Conservation (phyloP, 2,888 invertebrate species). For the Sympetrum striolatum region DNA sequence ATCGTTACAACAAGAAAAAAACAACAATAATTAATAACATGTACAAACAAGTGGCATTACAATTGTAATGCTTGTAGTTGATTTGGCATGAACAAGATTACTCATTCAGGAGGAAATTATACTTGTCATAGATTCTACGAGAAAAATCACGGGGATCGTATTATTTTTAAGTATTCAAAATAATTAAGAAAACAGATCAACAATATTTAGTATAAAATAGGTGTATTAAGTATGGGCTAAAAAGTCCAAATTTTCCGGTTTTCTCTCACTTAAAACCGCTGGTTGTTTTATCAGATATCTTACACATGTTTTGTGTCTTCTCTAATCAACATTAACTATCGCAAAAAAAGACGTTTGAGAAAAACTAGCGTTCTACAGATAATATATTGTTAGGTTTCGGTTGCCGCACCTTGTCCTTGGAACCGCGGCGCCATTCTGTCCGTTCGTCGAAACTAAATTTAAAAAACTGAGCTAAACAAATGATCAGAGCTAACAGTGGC, state of each 20-base stretch:
- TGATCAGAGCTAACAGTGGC: too few species aligned
- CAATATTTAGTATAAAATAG: constrained; percentile 35
- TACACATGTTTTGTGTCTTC: background rate
- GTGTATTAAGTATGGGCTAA: constrained; percentile 18
- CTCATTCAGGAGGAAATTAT: constrained; percentile 42
- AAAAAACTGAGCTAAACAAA: too few species aligned
- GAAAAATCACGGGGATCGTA: constrained; percentile 1
- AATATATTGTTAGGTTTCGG: background rate
- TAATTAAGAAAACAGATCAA: constrained; percentile 33
- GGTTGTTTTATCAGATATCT: background rate
- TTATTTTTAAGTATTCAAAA: background rate
- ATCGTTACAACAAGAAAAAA: constrained; percentile 12
- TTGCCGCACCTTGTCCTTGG: constrained; percentile 16
- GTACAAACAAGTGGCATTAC: constrained; percentile 42
- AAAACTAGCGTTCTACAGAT: constrained; percentile 28
- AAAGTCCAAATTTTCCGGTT: background rate
- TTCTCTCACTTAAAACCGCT: background rate
- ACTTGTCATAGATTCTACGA: constrained; percentile 24
- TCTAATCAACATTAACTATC: constrained; percentile 21
- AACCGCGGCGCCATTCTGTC: constrained; percentile 6
- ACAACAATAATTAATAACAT: constrained; percentile 41
- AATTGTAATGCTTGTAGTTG: constrained; percentile 41
- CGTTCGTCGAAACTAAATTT: background rate
- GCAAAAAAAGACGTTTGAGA: background rate
- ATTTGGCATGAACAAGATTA: constrained; percentile 43